A percentile compares a stretch with the other conserved stretches of the same genome.
Evolutionary conservation across 1,140 invertebrate genomes (phyloP).

Genomic region (Ceratoteleas bidentatus): DNA sequence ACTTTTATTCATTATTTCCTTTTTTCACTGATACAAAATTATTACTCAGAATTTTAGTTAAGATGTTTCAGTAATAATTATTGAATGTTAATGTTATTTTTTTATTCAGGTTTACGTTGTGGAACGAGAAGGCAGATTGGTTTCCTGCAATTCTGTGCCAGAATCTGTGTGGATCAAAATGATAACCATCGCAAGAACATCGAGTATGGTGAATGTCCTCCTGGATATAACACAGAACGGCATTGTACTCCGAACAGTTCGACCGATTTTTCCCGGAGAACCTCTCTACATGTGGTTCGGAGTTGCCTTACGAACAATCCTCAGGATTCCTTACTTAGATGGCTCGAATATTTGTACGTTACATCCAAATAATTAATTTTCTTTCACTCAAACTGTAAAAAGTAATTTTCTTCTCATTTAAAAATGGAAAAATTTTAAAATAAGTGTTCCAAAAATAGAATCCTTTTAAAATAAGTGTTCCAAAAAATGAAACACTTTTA

Average conservation of each 20-base stretch:
- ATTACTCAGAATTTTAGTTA: too few species aligned
- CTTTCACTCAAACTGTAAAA: too few species aligned
- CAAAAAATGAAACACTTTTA: too few species aligned
- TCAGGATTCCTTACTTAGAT: conserved; percentile 22
- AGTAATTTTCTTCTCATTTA: too few species aligned
- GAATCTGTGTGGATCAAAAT: conserved; percentile 35
- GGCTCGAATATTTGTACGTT: conserved; percentile 76
- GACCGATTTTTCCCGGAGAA: conserved; percentile 10
- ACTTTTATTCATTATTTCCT: too few species aligned
- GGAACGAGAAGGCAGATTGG: not conserved
- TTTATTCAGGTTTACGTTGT: conserved; percentile 6
- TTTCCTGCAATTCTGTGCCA: not conserved
- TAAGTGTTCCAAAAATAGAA: too few species aligned
- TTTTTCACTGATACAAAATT: too few species aligned
- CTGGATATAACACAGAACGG: conserved; percentile 2
- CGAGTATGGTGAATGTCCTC: conserved; percentile 75
- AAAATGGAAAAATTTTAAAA: too few species aligned
- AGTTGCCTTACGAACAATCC: not conserved
- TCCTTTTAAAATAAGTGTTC: too few species aligned
- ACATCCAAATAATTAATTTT: too few species aligned
- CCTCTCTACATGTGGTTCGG: conserved; percentile 35
- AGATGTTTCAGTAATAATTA: too few species aligned
- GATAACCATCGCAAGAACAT: conserved; percentile 7
- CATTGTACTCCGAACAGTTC: conserved; percentile 4
- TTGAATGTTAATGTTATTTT: too few species aligned